A percentile compares a stretch with the other conserved stretches of the same genome.
phyloP scores from a whole-genome alignment of 2,113 vertebrate genomes.

The Corythaeola cristata region DNA sequence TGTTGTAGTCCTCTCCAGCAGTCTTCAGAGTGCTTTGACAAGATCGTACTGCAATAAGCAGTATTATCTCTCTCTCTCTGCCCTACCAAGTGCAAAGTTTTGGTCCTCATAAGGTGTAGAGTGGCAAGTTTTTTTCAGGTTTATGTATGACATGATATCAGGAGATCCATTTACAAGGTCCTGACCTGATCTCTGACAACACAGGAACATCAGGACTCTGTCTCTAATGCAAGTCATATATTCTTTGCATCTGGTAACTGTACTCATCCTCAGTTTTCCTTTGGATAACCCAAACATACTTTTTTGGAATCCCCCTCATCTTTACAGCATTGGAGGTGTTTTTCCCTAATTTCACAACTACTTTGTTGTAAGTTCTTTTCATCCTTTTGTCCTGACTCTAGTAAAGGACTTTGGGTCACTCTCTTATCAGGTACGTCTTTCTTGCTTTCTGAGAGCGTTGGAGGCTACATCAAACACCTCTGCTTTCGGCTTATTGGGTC shows the following conservation, averaged over 20 bases:
- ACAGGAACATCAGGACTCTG: background rate
- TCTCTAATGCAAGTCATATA: background rate
- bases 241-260: background rate
- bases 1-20: background rate
- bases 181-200: background rate
- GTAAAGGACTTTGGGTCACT: background rate
- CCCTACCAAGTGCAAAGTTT: background rate
- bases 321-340: background rate
- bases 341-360: background rate
- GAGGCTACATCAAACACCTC: background rate
- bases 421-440: background rate
- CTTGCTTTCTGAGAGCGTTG: background rate
- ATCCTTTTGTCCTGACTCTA: background rate
- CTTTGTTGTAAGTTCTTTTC: background rate
- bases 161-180: background rate
- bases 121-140: background rate
- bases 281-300: background rate
- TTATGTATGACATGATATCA: background rate
- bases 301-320: background rate
- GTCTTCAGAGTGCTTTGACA: background rate
- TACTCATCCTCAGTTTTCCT: background rate
- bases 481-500: background rate
- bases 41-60: background rate
- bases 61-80: background rate
- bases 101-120: background rate